Evolutionary conservation across 2,888 invertebrate species (phyloP).

Genomic region (Sesia bembeciformis): DNA sequence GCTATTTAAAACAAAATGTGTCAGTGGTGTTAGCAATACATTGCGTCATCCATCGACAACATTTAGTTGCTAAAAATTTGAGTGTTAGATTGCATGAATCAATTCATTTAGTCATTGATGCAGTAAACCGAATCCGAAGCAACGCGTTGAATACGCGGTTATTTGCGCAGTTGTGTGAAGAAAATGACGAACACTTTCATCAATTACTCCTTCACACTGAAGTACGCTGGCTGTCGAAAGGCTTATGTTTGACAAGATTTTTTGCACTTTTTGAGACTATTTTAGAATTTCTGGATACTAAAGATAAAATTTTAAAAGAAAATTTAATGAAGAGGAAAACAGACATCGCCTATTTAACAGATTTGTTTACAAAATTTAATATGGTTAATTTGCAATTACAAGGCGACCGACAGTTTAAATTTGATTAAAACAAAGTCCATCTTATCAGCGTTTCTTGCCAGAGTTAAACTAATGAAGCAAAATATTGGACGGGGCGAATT

Average conservation of each 20-base stretch:
- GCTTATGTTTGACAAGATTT: neutral
- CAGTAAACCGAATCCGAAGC: slow-evolving; percentile 10
- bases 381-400: slow-evolving; percentile 16
- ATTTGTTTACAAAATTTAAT: slow-evolving; percentile 11
- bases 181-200: slow-evolving; percentile 11
- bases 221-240: too few relatives aligned
- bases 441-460: slow-evolving; percentile 19
- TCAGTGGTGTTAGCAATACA: slow-evolving; percentile 15
- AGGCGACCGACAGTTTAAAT: slow-evolving; percentile 19
- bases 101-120: slow-evolving; percentile 8
- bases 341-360: slow-evolving; percentile 20
- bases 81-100: slow-evolving; percentile 5
- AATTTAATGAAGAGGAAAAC: slow-evolving; percentile 39
- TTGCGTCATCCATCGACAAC: slow-evolving; percentile 18
- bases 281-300: neutral
- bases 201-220: slow-evolving; percentile 5
- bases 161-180: slow-evolving; percentile 9
- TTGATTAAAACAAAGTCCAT: slow-evolving; percentile 19
- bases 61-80: slow-evolving; percentile 8
- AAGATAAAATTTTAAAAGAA: neutral
- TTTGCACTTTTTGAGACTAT: neutral
- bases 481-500: slow-evolving; percentile 21
- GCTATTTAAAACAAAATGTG: slow-evolving; percentile 21
- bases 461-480: slow-evolving; percentile 21
- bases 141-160: slow-evolving; percentile 10